Evolutionary conservation across 1,140 invertebrate genomes (phyloP), one percentile per base, ranked within the genome.

Genomic region (Luehdorfia chinensis): DNA sequence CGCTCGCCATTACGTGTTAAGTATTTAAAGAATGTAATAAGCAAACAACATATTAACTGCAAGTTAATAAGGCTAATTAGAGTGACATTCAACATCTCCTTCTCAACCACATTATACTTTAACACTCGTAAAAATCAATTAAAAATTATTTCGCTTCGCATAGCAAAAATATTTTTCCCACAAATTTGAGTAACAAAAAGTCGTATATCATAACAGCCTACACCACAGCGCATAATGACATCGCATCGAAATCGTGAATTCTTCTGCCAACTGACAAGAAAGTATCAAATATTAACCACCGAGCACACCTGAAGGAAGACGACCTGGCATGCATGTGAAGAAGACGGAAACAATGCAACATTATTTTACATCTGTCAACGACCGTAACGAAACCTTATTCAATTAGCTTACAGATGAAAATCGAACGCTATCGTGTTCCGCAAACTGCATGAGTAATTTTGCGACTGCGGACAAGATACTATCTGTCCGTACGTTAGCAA

Each of bases 241-340:
- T 55, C 51, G 63, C 53, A 59, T 62, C 50, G 52, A 43, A 51
- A 51, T 51, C 55, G 36, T 39, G 51, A 54, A 75, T 70, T 64
- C 66, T 58, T 54, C 55, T 51, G 43, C 54, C 45, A 46, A 54
- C 52, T 55, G 64, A 71, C 80, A 84, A 84, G 78, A 84, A 84
- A 78, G 80, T 76, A 84, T 84, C 80, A 84, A 84, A 84, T 84
- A 74, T 80, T 81, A 80, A 66, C 66, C 71, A 66, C 72, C 69
- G 69, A 57, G 70, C 76, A 84, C 80, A 84, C 80, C 80, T 84
- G 66, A 81, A 67, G 72, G 44, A 49, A 66, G 69, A 75, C 66
- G 50, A 53, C 52, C 50, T 66, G 69, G 72, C 73, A 80, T 75
- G 72, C 75, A 71, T 68, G 74, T 69, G 67, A 79, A 64, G 50